Percentiles rank a stretch among this genome's conserved stretches.
phyloP scores from a whole-genome alignment of 2,888 invertebrate genomes.

The Oscheius myriophilus region DNA sequence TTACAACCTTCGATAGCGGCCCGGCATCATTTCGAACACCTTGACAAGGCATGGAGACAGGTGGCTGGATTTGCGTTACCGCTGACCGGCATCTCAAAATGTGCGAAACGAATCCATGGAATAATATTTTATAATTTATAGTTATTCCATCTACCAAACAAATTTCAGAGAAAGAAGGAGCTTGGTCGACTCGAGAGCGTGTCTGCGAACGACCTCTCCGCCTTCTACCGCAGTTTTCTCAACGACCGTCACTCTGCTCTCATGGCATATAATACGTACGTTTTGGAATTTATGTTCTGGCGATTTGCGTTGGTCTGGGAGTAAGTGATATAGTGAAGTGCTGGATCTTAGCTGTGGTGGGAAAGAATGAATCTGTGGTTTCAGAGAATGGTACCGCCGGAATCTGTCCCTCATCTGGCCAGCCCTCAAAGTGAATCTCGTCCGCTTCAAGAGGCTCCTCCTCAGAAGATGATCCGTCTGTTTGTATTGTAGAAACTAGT shows the following conservation, averaged over 20 bases:
- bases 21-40: too few relatives aligned
- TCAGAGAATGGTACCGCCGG: constrained; percentile 66
- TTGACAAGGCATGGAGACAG: too few relatives aligned
- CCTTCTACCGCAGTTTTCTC: constrained; percentile 64
- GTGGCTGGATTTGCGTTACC: too few relatives aligned
- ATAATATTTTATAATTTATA: neutral
- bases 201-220: constrained; percentile 64
- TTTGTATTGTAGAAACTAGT: neutral
- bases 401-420: constrained; percentile 66
- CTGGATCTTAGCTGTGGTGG: too few relatives aligned
- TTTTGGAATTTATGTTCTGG: too few relatives aligned
- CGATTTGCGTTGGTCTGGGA: too few relatives aligned
- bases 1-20: too few relatives aligned
- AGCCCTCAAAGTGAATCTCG: constrained; percentile 64
- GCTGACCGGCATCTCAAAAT: too few relatives aligned
- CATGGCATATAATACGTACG: constrained; percentile 62
- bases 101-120: too few relatives aligned
- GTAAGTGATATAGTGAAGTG: too few relatives aligned
- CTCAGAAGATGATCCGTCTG: constrained; percentile 6
- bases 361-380: constrained; percentile 27
- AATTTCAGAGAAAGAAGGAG: constrained; percentile 50
- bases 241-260: constrained; percentile 54
- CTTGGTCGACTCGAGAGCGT: constrained; percentile 58
- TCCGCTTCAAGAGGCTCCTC: constrained; percentile 55
- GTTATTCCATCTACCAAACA: neutral